Conservation (phyloP, 2,797 vertebrate species). For the Sandelia bainsii region DNA sequence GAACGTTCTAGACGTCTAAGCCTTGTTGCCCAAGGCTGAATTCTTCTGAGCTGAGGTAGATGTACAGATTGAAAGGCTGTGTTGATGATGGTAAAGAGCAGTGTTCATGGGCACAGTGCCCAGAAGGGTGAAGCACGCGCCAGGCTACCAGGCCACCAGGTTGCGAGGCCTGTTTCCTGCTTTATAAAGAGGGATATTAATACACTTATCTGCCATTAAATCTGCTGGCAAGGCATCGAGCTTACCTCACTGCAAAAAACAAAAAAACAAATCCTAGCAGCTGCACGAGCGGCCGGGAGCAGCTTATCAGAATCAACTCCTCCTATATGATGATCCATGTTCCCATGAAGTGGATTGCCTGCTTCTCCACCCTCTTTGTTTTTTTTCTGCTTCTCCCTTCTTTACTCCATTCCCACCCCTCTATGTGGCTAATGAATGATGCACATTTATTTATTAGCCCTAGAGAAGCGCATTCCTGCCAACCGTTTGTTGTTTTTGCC, state of each 20-base stretch:
- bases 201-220: constrained; percentile 87
- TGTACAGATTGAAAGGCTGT: constrained; percentile 23
- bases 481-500: constrained; percentile 70
- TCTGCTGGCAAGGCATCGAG: constrained; percentile 84
- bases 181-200: constrained; percentile 92
- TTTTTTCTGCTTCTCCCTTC: not conserved
- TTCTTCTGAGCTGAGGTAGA: constrained; percentile 44
- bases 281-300: constrained; percentile 4
- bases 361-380: not conserved
- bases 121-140: constrained; percentile 79
- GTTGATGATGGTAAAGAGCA: constrained; percentile 44
- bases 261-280: constrained; percentile 17
- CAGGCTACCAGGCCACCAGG: constrained; percentile 81
- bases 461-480: constrained; percentile 57
- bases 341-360: not conserved
- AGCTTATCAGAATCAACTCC: constrained; percentile 16
- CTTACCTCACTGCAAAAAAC: constrained; percentile 66
- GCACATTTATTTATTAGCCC: constrained; percentile 66
- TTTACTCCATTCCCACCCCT: not conserved
- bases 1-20: not conserved
- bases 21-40: constrained; percentile 30
- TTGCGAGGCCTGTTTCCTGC: constrained; percentile 88
- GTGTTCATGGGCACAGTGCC: constrained; percentile 77
- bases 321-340: not conserved
- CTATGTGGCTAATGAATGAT: constrained; percentile 40